Evolutionary conservation across 92 coral and sea anemone species (phyloP), one percentile per base, ranked within the genome.

Genomic region (Porites cylindrica): DNA sequence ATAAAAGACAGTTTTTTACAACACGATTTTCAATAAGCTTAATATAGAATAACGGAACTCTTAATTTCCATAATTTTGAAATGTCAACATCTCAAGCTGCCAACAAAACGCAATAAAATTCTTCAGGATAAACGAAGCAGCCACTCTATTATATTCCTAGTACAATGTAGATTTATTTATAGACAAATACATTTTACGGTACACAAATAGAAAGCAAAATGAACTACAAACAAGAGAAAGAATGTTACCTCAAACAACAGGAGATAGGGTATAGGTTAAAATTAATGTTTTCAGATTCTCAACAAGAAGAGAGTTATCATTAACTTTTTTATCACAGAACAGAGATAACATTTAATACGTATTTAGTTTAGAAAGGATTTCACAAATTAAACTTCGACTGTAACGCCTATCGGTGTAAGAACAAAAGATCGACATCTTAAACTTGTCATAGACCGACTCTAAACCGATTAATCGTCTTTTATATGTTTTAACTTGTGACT

Each of bases 351-450:
- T 38, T 81, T 29, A 58, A 56, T 29, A 20, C 78, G 59, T 82
- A 43, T 70, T 66, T 60, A 17, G 23, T 70, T 82, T 71, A 2
- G 70, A 18, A 32, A 70, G 58, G 67, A 19, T 72, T 13, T 19
- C 24, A 53, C 16, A 51, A 52, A 80, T 51, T 67, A 66, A 66
- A 19, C 47, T 62, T 51, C 29, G 50, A 4, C 4, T 58, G 32
- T 56, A 81, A 69, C 85, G 72, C 83, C 61, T 65, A n/a, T 71
- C 50, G 6, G 58, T 81, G 18, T 54, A 13, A 81, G 56, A 81
- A 81, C 66, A 52, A 69, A 67, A 18, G 59, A 14, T 52, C 53
- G 76, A 52, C 85, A 81, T 56, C 66, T 81, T 53, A 26, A 81
- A 61, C 69, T 62, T 82, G 86, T 62, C 79, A 82, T 72, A 61